Base-by-base conservation (phyloP, 2,797 vertebrate species). In the Trematomus bernacchii region DNA sequence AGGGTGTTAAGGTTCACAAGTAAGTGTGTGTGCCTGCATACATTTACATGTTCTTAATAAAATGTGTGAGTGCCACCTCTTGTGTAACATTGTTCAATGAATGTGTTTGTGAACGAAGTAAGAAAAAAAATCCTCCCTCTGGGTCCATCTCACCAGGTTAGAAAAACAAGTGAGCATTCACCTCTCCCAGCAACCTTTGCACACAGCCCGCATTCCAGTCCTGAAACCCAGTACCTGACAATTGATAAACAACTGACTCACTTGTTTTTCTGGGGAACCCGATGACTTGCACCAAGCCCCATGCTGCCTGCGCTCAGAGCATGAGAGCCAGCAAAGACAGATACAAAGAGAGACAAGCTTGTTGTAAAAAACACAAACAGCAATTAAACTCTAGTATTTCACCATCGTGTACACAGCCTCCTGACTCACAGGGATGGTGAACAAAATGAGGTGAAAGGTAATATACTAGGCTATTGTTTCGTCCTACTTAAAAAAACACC, bases 221-320 rank as follows among this genome's bases (percentile, higher is more conserved):
- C 91, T 93, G 93, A 94, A 96, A 94, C 92, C 90, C 87, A 86
- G 91, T 93, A 95, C 93, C 95, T 96, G 94, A 94, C 92, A 95
- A 94, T 77, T 93, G 94, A 94, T 94, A 95, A 95, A 95, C 95
- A 95, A 95, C 93, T 94, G 94, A 94, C 91, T 94, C 94, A 93
- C 93, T 95, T 95, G 94, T 95, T 94, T 95, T 94, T 91, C 93
- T 88, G 87, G 83, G 89, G 85, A 93, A 89, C 91, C 84, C 75
- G 73, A 92, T 93, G 89, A 92, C 90, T 89, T 89, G 88, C 86
- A 87, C 81, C 67, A 60, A 87, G 75, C 77, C 79, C 76, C 74
- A 54, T 66, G 3, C 77, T 78, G 85, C 59, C 88, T 85, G 79
- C 2, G 60, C 82, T 83, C 82, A 55, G 75, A 87, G 85, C 81